Conservation (phyloP, 2,888 invertebrate genomes). For the Leptinotarsa tumamoca region DNA sequence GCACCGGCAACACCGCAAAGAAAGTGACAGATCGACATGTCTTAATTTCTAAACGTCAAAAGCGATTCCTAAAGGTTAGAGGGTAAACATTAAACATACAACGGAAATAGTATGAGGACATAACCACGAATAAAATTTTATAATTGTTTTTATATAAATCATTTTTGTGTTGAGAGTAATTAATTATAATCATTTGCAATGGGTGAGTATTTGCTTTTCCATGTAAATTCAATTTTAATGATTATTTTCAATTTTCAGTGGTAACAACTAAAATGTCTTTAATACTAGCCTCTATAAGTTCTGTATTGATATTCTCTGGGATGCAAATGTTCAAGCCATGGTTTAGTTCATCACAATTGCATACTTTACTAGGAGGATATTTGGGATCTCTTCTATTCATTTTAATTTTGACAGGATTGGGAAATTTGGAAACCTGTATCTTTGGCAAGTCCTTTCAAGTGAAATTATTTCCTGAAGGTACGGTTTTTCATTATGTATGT, state of each 20-base stretch:
- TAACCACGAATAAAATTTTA: no score
- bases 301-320: conserved; percentile 87
- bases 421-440: conserved; percentile 85
- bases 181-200: conserved; percentile 20
- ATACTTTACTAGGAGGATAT: conserved; percentile 90
- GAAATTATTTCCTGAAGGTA: conserved; percentile 83
- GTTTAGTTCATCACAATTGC: conserved; percentile 82
- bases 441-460: conserved; percentile 92
- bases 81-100: no score
- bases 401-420: conserved; percentile 86
- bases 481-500: conserved; percentile 20
- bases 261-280: conserved; percentile 82
- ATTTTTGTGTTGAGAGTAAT: background rate
- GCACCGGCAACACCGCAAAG: no score
- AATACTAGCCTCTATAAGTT: conserved; percentile 81
- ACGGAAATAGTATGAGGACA: no score
- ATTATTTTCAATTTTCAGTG: conserved; percentile 67
- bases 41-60: no score
- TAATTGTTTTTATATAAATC: no score
- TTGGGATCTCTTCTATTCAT: conserved; percentile 89
- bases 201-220: conserved; percentile 29
- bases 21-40: no score
- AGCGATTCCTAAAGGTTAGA: no score
- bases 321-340: conserved; percentile 92
- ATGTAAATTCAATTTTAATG: background rate